Base-by-base conservation (phyloP, 2,113 vertebrate genomes). In the Tonatia bakeri region DNA sequence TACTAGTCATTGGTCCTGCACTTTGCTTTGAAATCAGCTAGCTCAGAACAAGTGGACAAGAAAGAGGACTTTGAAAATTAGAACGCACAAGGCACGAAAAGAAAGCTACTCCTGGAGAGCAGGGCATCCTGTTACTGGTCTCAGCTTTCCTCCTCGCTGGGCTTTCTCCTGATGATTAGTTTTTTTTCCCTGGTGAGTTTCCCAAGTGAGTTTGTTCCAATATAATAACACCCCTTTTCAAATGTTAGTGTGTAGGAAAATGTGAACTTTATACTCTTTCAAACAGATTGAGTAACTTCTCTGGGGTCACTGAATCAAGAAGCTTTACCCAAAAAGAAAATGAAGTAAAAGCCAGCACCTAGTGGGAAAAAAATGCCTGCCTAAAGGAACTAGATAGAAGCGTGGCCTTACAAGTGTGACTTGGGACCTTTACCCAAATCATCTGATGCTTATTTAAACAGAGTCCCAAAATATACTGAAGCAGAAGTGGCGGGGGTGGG, bases 261-360 rank as follows among this genome's bases (percentile, higher is more conserved):
- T 67, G 76, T 92, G 97, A 84, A 95, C 96, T 98, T 97, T 94
- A 83, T 59, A 65, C 92, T 81, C 65, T 65, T 82, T 81, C 26
- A 75, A 22, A 92, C 54, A 73, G 64, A 31, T 83, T 94, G 81
- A 88, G 90, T 84, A 92, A 97, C 85, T 86, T 69, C n/a, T 31
- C 36, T 54, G 56, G 13, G 64, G 43, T 93, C 80, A 45, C 56
- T 31, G 33, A 73, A 79, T 81, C 31, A 40, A 43, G 73, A 85
- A 36, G 72, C 33, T 84, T 43, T 65, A 75, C 70, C 92, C n/a
- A 77, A 67, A 50, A 31, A 54, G 69, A 81, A 87, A 76, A 54
- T 87, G 70, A 87, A 93, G 87, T 83, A 45, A 73, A 73, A 95
- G 64, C 15, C 56, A 64, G 5, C 38, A 13, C 40, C 67, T 5